Conservation (phyloP, 2,113 vertebrate genomes). For the Ciconia stormi region DNA sequence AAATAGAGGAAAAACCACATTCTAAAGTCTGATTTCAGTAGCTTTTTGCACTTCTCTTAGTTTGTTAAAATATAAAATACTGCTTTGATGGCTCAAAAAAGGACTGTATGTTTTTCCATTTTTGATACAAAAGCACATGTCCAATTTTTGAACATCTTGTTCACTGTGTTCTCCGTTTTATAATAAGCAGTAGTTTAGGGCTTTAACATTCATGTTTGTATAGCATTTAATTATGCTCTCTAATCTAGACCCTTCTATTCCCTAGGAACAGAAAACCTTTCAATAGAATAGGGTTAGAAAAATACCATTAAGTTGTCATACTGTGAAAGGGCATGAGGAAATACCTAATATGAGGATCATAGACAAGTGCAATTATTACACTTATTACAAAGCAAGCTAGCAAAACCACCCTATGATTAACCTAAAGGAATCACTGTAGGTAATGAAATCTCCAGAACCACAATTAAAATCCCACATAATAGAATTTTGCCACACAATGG, state of each 20-base stretch:
- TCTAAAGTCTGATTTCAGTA: not conserved
- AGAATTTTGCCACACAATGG: not conserved
- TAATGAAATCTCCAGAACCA: not conserved
- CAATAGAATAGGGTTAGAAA: not conserved
- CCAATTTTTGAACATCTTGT: not conserved
- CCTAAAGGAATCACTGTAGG: not conserved
- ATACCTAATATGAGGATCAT: not conserved
- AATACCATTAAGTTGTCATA: not conserved
- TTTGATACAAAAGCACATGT: not conserved
- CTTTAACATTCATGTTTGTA: not conserved
- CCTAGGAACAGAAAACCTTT: not conserved
- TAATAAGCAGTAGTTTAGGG: not conserved
- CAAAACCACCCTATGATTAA: not conserved
- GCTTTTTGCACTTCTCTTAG: not conserved
- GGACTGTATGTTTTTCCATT: not conserved
- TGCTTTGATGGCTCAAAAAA: not conserved
- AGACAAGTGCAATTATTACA: not conserved
- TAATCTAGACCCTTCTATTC: not conserved
- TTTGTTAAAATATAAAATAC: not conserved
- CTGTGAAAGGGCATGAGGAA: not conserved
- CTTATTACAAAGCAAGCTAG: not conserved
- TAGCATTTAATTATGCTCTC: not conserved
- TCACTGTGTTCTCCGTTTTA: not conserved
- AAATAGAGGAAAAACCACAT: not conserved
- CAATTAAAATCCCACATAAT: not conserved